phyloP scores from a whole-genome alignment of 2,797 vertebrate genomes.

The Syndactyla subalaris region DNA sequence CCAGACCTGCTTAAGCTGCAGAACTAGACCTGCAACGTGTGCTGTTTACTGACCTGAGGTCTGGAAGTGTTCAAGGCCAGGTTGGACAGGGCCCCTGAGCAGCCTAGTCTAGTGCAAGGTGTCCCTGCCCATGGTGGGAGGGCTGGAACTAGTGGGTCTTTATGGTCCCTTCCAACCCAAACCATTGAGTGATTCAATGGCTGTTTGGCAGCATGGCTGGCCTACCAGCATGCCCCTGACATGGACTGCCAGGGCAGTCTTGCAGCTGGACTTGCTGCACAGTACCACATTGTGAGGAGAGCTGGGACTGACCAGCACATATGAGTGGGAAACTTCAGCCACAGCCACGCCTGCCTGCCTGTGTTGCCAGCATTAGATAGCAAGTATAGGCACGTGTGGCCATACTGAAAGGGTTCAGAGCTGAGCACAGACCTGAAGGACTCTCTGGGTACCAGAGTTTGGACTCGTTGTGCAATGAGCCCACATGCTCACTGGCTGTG shows the following conservation, averaged over 20 bases:
- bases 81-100: neutral
- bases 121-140: neutral
- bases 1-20: neutral
- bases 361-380: neutral
- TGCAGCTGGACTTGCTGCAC: neutral
- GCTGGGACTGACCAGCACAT: neutral
- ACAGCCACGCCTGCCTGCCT: neutral
- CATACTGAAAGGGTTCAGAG: neutral
- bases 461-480: neutral
- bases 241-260: neutral
- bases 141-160: neutral
- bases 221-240: neutral
- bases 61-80: neutral
- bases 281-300: neutral
- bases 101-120: neutral
- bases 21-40: neutral
- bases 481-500: accelerated
- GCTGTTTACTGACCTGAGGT: neutral
- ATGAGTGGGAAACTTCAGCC: neutral
- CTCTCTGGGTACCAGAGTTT: neutral
- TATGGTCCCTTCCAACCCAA: neutral
- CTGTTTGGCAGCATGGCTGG: neutral
- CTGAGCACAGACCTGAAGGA: neutral
- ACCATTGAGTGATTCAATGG: neutral
- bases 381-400: neutral